Percentiles rank a stretch among this genome's conserved stretches.
Conservation (phyloP, 2,113 vertebrate species). For the Hippocampus guttulatus region DNA sequence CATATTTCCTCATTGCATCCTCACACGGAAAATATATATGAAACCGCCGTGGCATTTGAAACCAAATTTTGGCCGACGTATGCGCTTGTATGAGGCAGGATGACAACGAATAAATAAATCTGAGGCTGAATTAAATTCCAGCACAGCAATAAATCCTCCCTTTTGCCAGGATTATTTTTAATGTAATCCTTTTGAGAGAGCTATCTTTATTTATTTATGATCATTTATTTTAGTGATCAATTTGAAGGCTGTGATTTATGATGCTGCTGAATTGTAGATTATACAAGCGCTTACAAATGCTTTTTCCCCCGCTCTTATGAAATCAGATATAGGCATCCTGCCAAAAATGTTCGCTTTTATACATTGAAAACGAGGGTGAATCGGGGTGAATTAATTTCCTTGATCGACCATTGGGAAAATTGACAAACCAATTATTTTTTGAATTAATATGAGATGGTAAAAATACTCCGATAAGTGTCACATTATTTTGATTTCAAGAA, state of each 20-base stretch:
- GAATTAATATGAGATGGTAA: too few species aligned
- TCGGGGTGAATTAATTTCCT: neutral
- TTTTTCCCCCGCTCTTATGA: neutral
- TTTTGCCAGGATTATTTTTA: neutral
- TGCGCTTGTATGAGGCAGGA: neutral
- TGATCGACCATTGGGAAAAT: neutral
- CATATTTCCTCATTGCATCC: neutral
- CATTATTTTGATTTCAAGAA: too few species aligned
- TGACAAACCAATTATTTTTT: neutral
- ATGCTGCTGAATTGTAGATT: neutral
- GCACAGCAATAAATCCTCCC: neutral
- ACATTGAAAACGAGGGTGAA: neutral
- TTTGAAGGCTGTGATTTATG: neutral
- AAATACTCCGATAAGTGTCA: too few species aligned
- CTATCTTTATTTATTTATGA: neutral
- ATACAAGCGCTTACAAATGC: neutral
- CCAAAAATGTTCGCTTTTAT: neutral
- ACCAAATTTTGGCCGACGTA: neutral
- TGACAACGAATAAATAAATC: neutral
- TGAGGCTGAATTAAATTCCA: neutral
- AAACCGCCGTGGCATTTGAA: neutral
- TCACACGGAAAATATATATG: neutral
- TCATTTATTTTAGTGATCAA: neutral
- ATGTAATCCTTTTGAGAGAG: constrained; percentile 1
- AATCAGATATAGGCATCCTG: neutral